Base-by-base conservation (phyloP, 2,797 vertebrate species). In the Acanthornis magna region DNA sequence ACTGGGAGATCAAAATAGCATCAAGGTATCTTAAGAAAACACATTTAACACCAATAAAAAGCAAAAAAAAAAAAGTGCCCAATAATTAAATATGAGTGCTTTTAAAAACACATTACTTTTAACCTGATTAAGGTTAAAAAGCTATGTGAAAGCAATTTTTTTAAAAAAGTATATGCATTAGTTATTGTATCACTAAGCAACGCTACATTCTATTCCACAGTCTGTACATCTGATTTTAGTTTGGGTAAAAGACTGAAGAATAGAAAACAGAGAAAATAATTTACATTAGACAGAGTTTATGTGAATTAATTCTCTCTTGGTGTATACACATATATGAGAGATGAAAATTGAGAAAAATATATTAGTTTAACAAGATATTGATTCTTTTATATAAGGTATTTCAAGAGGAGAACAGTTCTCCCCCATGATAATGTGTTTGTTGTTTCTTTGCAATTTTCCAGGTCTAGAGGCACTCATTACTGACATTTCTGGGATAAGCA, bases 331-430 rank as follows among this genome's bases (percentile, higher is more conserved):
- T 22, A 94, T 80, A 70, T 47, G 13, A 80, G 55, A 76, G 34
- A 55, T 47, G 19, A 76, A 81, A 90, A 63, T 15, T 36, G 29
- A 71, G 40, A 91, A 80, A 95, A 90, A 80, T 77, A 36, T 21
- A 21, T 50, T 53, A 0, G 1, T 84, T 96, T 93, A 68, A 61
- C 26, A 80, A 50, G 11, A 40, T 84, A 96, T 25, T 72, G 61
- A 75, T 74, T 86, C 3, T 54, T 81, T 55, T 58, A 23, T 25
- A n/a, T 26, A 65, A 75, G 43, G 2, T 9, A 53, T 84, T 84
- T 85, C 45, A 92, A 75, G 22, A 34, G 81, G 7, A 84, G 3
- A 85, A 74, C 8, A 32, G 9, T 72, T 78, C 10, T 55, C 15
- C 7, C 16, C 53, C 50, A 45, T 45, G 16, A 36, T 70, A 83